Evolutionary conservation across 2,113 vertebrate genomes (phyloP).

Genomic region (Otis tarda): DNA sequence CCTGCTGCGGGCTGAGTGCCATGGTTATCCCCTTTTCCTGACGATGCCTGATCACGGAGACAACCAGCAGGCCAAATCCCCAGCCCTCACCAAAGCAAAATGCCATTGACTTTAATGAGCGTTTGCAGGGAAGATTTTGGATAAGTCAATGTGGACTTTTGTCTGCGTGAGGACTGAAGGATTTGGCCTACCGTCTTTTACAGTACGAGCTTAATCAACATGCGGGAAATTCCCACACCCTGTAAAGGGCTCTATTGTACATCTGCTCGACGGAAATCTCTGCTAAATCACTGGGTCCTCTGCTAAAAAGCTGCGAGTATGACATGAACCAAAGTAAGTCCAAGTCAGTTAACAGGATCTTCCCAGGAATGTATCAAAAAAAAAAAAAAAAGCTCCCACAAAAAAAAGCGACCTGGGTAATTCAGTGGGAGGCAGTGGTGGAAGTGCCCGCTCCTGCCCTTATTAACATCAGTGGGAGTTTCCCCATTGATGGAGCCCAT

Average conservation of each 20-base stretch:
- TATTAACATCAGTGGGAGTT: slow-evolving; percentile 35
- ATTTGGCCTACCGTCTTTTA: slow-evolving; percentile 43
- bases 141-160: slow-evolving; percentile 52
- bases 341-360: slow-evolving; percentile 25
- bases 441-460: neutral
- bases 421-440: neutral
- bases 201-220: slow-evolving; percentile 53
- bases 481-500: slow-evolving; percentile 21
- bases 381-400: neutral
- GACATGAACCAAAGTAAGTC: slow-evolving; percentile 28
- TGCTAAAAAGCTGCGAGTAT: neutral
- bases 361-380: neutral
- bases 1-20: neutral
- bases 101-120: slow-evolving; percentile 43
- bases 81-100: neutral
- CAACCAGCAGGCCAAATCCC: slow-evolving; percentile 9
- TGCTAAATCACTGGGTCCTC: neutral
- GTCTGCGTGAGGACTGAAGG: slow-evolving; percentile 3
- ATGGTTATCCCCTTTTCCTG: neutral
- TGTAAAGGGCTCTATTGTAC: slow-evolving; percentile 40
- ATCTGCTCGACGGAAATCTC: neutral
- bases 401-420: slow-evolving; percentile 9
- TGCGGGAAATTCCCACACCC: slow-evolving; percentile 50
- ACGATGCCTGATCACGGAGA: neutral
- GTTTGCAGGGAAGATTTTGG: neutral